Evolutionary conservation across 2,113 vertebrate genomes (phyloP).

Genomic region (Aptenodytes patagonicus): DNA sequence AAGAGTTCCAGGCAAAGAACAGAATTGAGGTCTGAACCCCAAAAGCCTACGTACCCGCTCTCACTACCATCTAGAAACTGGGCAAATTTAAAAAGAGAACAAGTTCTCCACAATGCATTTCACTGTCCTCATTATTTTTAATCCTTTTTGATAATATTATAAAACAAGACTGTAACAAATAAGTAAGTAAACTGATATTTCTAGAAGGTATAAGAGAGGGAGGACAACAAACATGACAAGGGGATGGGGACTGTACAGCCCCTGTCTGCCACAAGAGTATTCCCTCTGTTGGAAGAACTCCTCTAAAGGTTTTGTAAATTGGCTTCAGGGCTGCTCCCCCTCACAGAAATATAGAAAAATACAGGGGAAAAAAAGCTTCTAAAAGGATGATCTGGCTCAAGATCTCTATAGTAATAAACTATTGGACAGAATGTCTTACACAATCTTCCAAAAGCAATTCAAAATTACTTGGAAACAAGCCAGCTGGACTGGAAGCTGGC

Average conservation of each 20-base stretch:
- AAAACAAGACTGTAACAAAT: not conserved
- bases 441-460: constrained; percentile 12
- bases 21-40: not conserved
- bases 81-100: not conserved
- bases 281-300: not conserved
- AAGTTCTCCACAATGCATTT: not conserved
- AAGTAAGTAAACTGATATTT: not conserved
- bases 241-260: not conserved
- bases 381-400: not conserved
- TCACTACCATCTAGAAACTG: not conserved
- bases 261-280: not conserved
- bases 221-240: not conserved
- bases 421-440: not conserved
- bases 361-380: not conserved
- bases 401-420: not conserved
- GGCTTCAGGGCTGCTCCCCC: not conserved
- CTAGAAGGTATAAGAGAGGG: not conserved
- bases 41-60: not conserved
- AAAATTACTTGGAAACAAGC: not conserved
- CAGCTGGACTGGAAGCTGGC: constrained; percentile 16
- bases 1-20: not conserved
- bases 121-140: not conserved
- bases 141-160: not conserved
- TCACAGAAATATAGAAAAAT: not conserved
- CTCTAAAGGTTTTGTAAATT: not conserved